phyloP scores from a whole-genome alignment of 2,113 vertebrate species.

The Zootoca vivipara region DNA sequence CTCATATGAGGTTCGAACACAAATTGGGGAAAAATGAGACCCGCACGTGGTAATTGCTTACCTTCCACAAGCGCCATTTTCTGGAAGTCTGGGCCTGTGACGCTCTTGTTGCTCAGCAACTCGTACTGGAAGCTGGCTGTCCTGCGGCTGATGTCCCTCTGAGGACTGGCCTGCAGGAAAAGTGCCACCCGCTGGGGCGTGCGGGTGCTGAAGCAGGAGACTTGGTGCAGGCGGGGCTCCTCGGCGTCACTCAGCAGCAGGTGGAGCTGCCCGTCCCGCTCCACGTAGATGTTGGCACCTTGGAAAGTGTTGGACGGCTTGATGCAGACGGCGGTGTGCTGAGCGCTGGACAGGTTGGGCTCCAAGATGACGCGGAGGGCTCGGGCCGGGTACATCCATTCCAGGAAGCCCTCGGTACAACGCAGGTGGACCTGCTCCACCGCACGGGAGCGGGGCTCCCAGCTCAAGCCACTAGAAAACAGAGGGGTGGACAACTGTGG shows the following conservation, averaged over 20 bases:
- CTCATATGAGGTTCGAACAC: background rate
- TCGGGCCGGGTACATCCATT: slow-evolving; percentile 78
- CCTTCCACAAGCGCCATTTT: slow-evolving; percentile 56
- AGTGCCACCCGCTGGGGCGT: slow-evolving; percentile 63
- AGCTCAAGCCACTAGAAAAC: slow-evolving; percentile 70
- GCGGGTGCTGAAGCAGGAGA: slow-evolving; percentile 76
- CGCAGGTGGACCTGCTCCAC: slow-evolving; percentile 82
- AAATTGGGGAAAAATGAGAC: background rate
- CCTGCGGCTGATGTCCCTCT: slow-evolving; percentile 69
- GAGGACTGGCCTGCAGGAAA: slow-evolving; percentile 80
- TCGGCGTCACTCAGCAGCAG: slow-evolving; percentile 66
- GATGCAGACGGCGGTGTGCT: slow-evolving; percentile 73
- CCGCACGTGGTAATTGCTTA: slow-evolving; percentile 51
- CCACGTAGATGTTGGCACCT: slow-evolving; percentile 76
- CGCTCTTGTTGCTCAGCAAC: slow-evolving; percentile 71
- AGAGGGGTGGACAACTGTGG: rapidly evolving
- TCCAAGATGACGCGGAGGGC: slow-evolving; percentile 78
- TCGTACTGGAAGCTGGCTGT: slow-evolving; percentile 80
- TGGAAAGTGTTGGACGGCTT: slow-evolving; percentile 71
- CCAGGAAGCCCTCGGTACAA: slow-evolving; percentile 78
- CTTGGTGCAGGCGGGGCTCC: slow-evolving; percentile 49
- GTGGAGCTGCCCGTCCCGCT: slow-evolving; percentile 70
- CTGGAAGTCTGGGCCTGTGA: slow-evolving; percentile 20
- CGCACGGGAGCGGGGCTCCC: slow-evolving; percentile 59
- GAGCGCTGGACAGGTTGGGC: slow-evolving; percentile 71